Base-by-base conservation (phyloP, 2,888 invertebrate species). In the Drosophila mercatorum region DNA sequence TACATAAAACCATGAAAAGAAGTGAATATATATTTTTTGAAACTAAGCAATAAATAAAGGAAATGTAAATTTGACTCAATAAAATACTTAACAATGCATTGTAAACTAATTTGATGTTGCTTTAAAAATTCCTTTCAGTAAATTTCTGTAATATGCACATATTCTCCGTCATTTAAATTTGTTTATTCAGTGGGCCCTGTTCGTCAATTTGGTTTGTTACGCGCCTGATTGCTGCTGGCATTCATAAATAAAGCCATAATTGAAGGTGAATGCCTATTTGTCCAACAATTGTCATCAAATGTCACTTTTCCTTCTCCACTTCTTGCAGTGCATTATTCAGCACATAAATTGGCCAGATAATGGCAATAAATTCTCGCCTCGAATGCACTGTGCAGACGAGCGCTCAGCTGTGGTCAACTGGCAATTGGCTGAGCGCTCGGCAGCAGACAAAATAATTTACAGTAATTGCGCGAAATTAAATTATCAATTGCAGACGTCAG, bases 401-500 rank as follows among this genome's bases (percentile, higher is more conserved):
- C 51, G 6, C 51, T 38, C 22, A 34, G 31, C 43, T 44, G 68
- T 56, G 55, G 36, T 51, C 67, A 75, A 69, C 59, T 73, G 75
- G 55, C 72, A 58, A 75, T 61, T 49, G 47, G 41, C n/a, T 17
- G 41, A 53, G 40, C 38, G 34, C 22, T 34, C 52, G 44, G 22
- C 47, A 55, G 22, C 81, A 74, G 82, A 77, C 71, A 64, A 78
- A 82, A 81, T 84, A 84, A 83, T 80, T 83, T 74, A 83, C 60
- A 78, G 83, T 85, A 88, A 88, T 85, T 83, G 88, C 66, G 78
- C 62, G 59, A 83, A 83, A 88, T 85, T 75, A 81, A 85, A 88
- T 85, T 88, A 85, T 88, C 88, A 85, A 85, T 85, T 85, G 85
- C 78, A 81, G 85, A 43, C 65, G 72, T 72, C 71, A 52, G 51